Evolutionary conservation across 2,888 invertebrate species (phyloP).

Genomic region (Gymnoscelis rufifasciata): DNA sequence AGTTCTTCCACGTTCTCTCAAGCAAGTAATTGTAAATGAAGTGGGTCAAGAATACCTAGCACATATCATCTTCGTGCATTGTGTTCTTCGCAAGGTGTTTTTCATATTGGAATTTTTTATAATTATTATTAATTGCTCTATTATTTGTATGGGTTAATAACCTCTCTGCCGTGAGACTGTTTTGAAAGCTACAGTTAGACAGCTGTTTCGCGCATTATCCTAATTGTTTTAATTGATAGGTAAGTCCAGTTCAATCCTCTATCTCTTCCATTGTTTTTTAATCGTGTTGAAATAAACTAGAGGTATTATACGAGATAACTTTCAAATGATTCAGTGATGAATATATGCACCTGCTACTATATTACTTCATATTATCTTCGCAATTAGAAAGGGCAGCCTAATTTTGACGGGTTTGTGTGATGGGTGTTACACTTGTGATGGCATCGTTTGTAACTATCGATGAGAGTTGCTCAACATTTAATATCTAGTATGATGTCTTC

Average conservation of each 20-base stretch:
- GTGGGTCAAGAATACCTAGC: slow-evolving; percentile 32
- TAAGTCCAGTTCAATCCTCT: slow-evolving; percentile 36
- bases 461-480: not conserved
- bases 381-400: slow-evolving; percentile 13
- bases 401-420: not conserved
- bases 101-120: slow-evolving; percentile 24
- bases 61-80: slow-evolving; percentile 29
- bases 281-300: slow-evolving; percentile 42
- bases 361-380: slow-evolving; percentile 3
- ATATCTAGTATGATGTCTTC: too few relatives aligned
- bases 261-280: slow-evolving; percentile 47
- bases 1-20: slow-evolving; percentile 28
- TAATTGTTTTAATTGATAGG: slow-evolving; percentile 50
- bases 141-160: slow-evolving; percentile 27
- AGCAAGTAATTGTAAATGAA: slow-evolving; percentile 24
- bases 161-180: slow-evolving; percentile 34
- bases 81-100: slow-evolving; percentile 16
- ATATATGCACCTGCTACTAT: slow-evolving; percentile 13
- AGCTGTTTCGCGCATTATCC: slow-evolving; percentile 34
- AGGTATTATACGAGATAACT: slow-evolving; percentile 35
- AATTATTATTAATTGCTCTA: slow-evolving; percentile 35
- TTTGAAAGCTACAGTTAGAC: slow-evolving; percentile 28
- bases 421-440: slow-evolving; percentile 1
- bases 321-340: slow-evolving; percentile 38
- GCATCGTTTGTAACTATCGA: slow-evolving; percentile 1